phyloP scores from a whole-genome alignment of 2,888 invertebrate genomes.

The Scaptomyza tumidula region DNA sequence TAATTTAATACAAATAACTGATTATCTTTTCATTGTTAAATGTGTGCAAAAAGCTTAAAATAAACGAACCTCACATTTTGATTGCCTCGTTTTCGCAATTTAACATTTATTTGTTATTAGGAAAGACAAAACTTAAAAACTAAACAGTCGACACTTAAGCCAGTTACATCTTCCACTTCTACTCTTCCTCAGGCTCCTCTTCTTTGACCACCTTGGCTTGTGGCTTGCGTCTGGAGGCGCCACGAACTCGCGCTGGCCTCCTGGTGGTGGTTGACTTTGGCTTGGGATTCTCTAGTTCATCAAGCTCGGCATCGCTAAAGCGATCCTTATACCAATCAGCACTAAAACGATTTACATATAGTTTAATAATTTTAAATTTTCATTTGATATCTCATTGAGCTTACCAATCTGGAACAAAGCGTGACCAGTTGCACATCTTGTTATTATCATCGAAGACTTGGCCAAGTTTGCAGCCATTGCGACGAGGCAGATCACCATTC shows the following conservation, averaged over 20 bases:
- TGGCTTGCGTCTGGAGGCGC: slow-evolving; percentile 81
- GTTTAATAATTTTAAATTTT: background rate
- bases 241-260: slow-evolving; percentile 85
- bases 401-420: slow-evolving; percentile 95
- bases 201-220: slow-evolving; percentile 67
- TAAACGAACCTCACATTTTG: background rate
- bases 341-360: slow-evolving; percentile 85
- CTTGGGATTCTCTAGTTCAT: slow-evolving; percentile 91
- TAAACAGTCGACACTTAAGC: slow-evolving; percentile 53
- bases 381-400: slow-evolving; percentile 40
- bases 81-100: background rate
- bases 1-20: no score
- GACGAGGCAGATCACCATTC: slow-evolving; percentile 92
- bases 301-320: slow-evolving; percentile 91
- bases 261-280: slow-evolving; percentile 86
- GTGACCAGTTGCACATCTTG: slow-evolving; percentile 93
- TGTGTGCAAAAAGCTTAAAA: background rate
- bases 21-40: no score
- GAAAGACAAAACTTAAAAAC: slow-evolving; percentile 44
- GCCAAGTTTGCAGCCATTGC: slow-evolving; percentile 94
- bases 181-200: slow-evolving; percentile 66
- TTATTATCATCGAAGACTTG: slow-evolving; percentile 94
- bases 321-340: slow-evolving; percentile 95
- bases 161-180: slow-evolving; percentile 51
- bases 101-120: slow-evolving; percentile 48